Evolutionary conservation across 2,113 vertebrate species (phyloP).

Genomic region (Podarcis raffonei): DNA sequence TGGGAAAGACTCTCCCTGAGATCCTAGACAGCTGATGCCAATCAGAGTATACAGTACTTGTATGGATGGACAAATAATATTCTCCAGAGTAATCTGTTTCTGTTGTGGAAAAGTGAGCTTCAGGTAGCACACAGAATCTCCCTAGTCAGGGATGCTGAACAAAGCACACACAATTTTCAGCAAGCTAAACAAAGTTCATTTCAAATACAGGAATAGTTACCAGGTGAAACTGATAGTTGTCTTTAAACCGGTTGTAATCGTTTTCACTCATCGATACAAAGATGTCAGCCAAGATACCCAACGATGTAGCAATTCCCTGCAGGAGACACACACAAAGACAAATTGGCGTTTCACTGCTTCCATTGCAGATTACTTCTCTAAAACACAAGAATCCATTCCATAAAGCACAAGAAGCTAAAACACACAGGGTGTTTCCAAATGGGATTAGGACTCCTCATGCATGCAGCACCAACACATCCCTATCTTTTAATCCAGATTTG

Average conservation of each 20-base stretch:
- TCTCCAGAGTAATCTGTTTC: neutral
- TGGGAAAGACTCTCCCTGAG: neutral
- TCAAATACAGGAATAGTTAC: slow-evolving; percentile 68
- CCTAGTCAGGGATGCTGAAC: neutral
- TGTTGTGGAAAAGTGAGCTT: neutral
- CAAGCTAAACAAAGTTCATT: neutral
- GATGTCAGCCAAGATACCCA: slow-evolving; percentile 89
- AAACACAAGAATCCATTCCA: neutral
- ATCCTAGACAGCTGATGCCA: neutral
- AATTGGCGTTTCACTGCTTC: neutral
- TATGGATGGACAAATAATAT: no score
- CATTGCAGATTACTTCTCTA: neutral
- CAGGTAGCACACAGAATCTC: neutral
- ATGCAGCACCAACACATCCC: no score
- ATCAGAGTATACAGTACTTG: neutral
- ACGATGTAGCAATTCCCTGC: slow-evolving; percentile 87
- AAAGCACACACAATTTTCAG: neutral
- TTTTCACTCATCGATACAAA: slow-evolving; percentile 91
- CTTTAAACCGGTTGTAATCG: slow-evolving; percentile 85
- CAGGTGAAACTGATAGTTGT: slow-evolving; percentile 76
- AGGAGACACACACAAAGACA: slow-evolving; percentile 37
- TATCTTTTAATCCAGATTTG: no score
- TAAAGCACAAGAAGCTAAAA: neutral
- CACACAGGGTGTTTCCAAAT: neutral
- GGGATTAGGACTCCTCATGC: no score